Base-by-base conservation (phyloP, 2,888 invertebrate species). In the Apantesis nais region DNA sequence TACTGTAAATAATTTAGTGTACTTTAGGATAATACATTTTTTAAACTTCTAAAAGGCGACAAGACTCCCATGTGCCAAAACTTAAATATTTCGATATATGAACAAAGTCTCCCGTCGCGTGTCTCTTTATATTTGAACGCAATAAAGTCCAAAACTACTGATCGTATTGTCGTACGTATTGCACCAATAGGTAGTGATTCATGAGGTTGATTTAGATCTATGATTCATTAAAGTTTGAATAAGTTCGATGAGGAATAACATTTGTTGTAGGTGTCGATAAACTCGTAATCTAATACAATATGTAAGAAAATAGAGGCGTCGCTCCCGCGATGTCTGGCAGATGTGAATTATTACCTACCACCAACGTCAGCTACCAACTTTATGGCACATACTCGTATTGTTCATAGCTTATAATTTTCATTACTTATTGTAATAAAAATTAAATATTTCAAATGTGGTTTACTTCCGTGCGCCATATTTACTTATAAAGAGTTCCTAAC, bases 1-100 rank as follows among this genome's bases (percentile, higher is more conserved):
- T 11, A 37, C n/a, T 64, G 58, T 68, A 68, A 31, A 58, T 68
- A 64, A n/a, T 39, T 11, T 68, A 37, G 63, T 41, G 19, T 39
- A 9, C 14, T 58, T 29, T 52, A 52, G 48, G 29, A 58, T 39
- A 62, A 5, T 39, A 60, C 14, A 41, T 41, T 41, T 41, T 22
- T 52, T n/a, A 52, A 1, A n/a, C 52, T 7, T 48, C 9, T n/a
- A 9, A 48, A 48, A 52, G 52, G 55, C 25, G 25, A 55, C 9
- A 3, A 55, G 11, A n/a, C n/a, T 52, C 25, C 8, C 0, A 55
- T 55, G 55, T 55, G 25, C 25, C 55, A 55, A 55, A 11, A 52
- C 55, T 55, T 55, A 25, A n/a, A 39, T 25, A 55, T 55, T 55
- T 55, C 14, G 25, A 5, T 52, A 52, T 3, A 52, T 52, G 9